These are phyloP conservation scores for Nebria salina DNA, from an alignment of 2,888 invertebrate species.

Conservation along the genomic window DNA sequence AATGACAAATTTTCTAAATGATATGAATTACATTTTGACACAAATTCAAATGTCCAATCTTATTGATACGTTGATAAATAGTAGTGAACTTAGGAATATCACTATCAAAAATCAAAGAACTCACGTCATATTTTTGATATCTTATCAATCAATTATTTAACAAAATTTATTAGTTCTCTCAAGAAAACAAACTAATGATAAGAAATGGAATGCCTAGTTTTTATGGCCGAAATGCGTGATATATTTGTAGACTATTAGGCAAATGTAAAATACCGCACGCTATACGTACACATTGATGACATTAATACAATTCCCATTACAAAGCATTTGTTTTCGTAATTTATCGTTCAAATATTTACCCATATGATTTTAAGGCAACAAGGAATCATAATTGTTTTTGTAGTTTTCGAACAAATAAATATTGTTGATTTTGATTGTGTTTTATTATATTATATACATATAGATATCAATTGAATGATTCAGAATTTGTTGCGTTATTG, in stretches of 20 bases:
- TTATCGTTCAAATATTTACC: neutral
- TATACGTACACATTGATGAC: neutral
- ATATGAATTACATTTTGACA: too few species aligned
- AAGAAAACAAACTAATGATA: neutral
- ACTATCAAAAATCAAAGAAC: neutral
- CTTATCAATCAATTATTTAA: neutral
- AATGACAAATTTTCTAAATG: too few species aligned
- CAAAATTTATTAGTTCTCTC: neutral
- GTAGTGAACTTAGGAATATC: neutral
- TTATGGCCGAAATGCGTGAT: neutral
- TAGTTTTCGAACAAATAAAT: too few species aligned
- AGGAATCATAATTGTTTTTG: neutral
- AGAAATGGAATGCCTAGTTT: neutral
- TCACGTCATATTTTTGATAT: neutral
- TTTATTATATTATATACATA: too few species aligned
- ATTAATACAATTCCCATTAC: neutral
- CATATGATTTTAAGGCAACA: neutral
- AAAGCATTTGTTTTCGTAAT: neutral
- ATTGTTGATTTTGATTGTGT: too few species aligned
- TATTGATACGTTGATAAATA: neutral
- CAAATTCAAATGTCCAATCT: neutral
- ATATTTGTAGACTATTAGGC: too few species aligned
- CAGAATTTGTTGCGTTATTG: too few species aligned
- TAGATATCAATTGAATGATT: too few species aligned
- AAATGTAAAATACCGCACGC: neutral